These are phyloP conservation scores for Synergus umbraculus DNA, from an alignment of 2,888 invertebrate species.

Conservation along the genomic window DNA sequence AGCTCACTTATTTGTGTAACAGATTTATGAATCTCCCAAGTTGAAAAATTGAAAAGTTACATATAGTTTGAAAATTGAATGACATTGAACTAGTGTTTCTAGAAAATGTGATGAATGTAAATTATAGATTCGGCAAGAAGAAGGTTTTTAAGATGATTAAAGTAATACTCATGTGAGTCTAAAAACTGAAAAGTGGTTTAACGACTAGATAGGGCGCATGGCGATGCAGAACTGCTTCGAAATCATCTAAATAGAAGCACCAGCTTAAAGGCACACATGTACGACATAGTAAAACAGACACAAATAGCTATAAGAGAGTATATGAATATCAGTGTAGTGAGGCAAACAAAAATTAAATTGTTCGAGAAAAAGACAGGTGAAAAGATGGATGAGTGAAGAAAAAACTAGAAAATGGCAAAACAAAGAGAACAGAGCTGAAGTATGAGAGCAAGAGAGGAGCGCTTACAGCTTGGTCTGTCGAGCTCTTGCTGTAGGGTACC, in stretches of 20 bases:
- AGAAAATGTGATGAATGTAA: background rate
- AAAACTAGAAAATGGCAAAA: constrained; percentile 50
- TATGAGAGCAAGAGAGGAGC: constrained; percentile 80
- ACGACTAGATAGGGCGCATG: background rate
- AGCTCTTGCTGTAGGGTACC: constrained; percentile 99
- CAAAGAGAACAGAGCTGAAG: constrained; percentile 68
- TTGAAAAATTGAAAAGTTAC: background rate
- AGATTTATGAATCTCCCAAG: no score
- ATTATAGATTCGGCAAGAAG: background rate
- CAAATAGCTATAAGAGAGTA: constrained; percentile 46
- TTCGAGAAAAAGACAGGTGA: constrained; percentile 70
- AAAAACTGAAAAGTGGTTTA: background rate
- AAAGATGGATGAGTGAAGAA: constrained; percentile 65
- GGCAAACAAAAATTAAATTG: constrained; percentile 56
- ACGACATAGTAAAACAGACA: constrained; percentile 43
- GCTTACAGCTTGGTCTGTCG: constrained; percentile 99
- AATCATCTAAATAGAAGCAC: constrained; percentile 50
- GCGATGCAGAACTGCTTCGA: constrained; percentile 45
- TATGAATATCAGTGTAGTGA: constrained; percentile 28
- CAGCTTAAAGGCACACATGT: constrained; percentile 43
- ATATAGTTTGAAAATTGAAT: background rate
- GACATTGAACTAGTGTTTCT: background rate
- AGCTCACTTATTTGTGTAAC: no score
- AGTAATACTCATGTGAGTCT: constrained; percentile 14
- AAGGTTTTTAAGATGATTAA: background rate